Evolutionary conservation across 2,797 vertebrate genomes (phyloP).

Genomic region (Tenualosa ilisha): DNA sequence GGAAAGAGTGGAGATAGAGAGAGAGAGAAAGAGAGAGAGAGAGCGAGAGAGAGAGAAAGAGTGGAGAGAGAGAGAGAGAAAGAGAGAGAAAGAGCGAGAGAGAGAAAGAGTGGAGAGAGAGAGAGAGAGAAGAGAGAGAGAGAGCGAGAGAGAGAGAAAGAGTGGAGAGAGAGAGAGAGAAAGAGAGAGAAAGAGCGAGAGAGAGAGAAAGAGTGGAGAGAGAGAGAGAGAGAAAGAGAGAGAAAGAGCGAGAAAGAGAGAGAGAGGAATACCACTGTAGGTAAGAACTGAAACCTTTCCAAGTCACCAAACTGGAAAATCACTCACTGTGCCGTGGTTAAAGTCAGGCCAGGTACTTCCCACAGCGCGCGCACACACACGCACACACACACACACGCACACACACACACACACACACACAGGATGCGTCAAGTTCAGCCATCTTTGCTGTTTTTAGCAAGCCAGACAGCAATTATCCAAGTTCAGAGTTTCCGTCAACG

Average conservation of each 20-base stretch:
- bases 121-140: no score
- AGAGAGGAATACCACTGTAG: neutral
- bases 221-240: neutral
- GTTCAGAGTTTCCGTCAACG: no score
- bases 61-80: no score
- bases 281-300: neutral
- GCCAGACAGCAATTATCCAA: neutral
- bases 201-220: no score
- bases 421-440: neutral
- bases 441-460: neutral
- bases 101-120: neutral
- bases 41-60: neutral
- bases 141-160: neutral
- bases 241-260: no score
- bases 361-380: no score
- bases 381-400: neutral
- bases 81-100: no score
- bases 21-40: no score
- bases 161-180: no score
- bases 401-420: conserved; percentile 14
- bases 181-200: neutral
- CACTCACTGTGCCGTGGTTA: neutral
- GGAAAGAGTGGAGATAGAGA: neutral
- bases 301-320: neutral
- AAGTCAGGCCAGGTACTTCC: neutral